A percentile compares a stretch with the other conserved stretches of the same genome.
Evolutionary conservation across 2,888 invertebrate genomes (phyloP).

Genomic region (Apamea monoglypha): DNA sequence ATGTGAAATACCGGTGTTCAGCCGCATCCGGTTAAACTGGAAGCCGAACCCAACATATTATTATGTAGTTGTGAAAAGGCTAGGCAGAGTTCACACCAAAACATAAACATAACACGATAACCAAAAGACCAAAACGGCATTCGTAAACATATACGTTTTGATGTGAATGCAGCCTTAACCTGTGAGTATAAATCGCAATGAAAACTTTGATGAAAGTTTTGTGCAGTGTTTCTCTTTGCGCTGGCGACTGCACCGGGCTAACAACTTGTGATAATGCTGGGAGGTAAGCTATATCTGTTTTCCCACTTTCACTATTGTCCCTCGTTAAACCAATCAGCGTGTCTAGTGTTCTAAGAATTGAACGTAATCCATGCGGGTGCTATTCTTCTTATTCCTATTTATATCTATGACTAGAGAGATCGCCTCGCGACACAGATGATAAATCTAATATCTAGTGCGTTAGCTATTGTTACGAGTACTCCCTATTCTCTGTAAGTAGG

Average conservation of each 20-base stretch:
- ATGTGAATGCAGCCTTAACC: not conserved
- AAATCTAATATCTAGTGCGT: slow-evolving; percentile 15
- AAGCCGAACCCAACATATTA: not conserved
- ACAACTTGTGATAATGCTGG: not conserved
- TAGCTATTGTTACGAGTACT: slow-evolving; percentile 21
- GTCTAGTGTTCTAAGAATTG: not conserved
- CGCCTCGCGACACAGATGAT: slow-evolving; percentile 25
- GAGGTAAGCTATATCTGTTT: not conserved
- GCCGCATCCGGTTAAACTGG: not conserved
- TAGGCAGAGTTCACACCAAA: not conserved
- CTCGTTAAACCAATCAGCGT: slow-evolving; percentile 3
- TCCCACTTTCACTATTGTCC: not conserved
- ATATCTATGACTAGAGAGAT: slow-evolving; percentile 46
- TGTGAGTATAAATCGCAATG: not conserved
- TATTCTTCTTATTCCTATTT: slow-evolving; percentile 35
- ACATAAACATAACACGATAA: not conserved
- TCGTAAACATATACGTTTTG: not conserved
- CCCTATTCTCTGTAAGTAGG: not conserved
- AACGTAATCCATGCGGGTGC: slow-evolving; percentile 24
- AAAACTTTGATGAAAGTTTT: not conserved
- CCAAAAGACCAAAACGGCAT: not conserved
- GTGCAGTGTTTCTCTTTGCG: not conserved
- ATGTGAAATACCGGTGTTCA: not conserved
- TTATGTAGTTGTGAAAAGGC: not conserved
- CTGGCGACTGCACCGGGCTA: not conserved